Percentiles rank a stretch among this genome's conserved stretches.
These are phyloP conservation scores for Lytechinus variegatus DNA, from an alignment of 35 echinoderm and acorn worm genomes.

Conservation along the genomic window DNA sequence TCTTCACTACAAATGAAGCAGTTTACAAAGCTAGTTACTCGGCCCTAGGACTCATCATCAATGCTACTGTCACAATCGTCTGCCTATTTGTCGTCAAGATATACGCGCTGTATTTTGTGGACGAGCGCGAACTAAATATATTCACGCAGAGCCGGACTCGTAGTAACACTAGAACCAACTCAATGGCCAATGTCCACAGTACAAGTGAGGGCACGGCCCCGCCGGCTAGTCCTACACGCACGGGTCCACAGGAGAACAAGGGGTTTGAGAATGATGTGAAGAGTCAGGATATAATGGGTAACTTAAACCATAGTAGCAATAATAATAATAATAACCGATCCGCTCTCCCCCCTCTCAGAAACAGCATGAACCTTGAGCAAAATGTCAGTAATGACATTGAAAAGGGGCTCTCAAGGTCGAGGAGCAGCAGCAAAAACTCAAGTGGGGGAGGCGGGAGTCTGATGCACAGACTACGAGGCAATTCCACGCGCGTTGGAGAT, in stretches of 20 bases:
- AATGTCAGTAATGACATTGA: background rate
- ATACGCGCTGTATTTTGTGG: constrained; percentile 95
- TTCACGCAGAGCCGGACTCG: constrained; percentile 85
- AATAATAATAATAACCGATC: constrained; percentile 24
- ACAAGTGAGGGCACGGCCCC: constrained; percentile 5
- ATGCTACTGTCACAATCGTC: constrained; percentile 85
- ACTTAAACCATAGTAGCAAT: constrained; percentile 39
- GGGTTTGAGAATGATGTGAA: background rate
- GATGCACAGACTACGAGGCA: constrained; percentile 1
- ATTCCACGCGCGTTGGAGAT: constrained; percentile 9
- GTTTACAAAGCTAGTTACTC: constrained; percentile 80
- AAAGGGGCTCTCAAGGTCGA: background rate
- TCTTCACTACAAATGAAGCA: constrained; percentile 78
- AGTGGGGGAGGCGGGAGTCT: constrained; percentile 35
- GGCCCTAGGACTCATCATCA: constrained; percentile 81
- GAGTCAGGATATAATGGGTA: background rate
- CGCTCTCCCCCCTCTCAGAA: background rate
- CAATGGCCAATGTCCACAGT: constrained; percentile 32
- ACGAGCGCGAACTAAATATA: constrained; percentile 88
- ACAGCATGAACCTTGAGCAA: background rate
- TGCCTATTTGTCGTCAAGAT: constrained; percentile 91
- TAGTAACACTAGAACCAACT: constrained; percentile 74
- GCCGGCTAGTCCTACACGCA: background rate
- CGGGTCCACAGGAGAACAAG: background rate
- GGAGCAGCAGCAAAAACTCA: constrained; percentile 10